Percentiles rank a stretch among this genome's conserved stretches.
phyloP scores from a whole-genome alignment of 2,113 vertebrate genomes.

The Mionectes macconnelli region DNA sequence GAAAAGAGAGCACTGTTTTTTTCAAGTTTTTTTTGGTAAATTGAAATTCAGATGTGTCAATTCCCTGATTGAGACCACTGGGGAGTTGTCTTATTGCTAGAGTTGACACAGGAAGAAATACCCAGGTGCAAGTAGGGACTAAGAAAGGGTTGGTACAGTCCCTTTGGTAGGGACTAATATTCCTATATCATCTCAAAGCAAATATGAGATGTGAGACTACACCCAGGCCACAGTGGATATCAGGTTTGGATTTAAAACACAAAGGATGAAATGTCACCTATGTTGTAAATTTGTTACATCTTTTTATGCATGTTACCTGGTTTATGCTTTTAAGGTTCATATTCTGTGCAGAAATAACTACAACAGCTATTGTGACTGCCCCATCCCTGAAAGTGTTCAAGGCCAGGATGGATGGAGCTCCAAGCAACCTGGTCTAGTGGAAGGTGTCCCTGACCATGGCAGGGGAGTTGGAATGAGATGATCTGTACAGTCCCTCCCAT shows the following conservation, averaged over 20 bases:
- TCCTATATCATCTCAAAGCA: neutral
- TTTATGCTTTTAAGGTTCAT: neutral
- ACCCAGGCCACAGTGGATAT: neutral
- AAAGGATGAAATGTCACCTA: neutral
- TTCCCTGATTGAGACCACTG: neutral
- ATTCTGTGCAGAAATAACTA: neutral
- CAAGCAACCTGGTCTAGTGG: neutral
- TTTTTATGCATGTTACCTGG: neutral
- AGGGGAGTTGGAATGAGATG: neutral
- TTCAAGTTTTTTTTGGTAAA: neutral
- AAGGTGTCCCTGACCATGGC: neutral
- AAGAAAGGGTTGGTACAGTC: neutral
- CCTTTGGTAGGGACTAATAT: neutral
- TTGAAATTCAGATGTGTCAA: neutral
- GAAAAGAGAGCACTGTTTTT: neutral
- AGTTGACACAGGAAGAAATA: neutral
- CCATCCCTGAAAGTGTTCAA: neutral
- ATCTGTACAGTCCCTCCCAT: neutral
- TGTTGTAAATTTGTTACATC: neutral
- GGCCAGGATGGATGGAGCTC: neutral
- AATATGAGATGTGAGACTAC: neutral
- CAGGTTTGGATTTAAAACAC: neutral
- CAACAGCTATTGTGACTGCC: neutral
- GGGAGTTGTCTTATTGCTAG: neutral
- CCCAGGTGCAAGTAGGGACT: neutral